phyloP scores from a whole-genome alignment of 35 echinoderm and acorn worm species.

The Chiridota heheva region DNA sequence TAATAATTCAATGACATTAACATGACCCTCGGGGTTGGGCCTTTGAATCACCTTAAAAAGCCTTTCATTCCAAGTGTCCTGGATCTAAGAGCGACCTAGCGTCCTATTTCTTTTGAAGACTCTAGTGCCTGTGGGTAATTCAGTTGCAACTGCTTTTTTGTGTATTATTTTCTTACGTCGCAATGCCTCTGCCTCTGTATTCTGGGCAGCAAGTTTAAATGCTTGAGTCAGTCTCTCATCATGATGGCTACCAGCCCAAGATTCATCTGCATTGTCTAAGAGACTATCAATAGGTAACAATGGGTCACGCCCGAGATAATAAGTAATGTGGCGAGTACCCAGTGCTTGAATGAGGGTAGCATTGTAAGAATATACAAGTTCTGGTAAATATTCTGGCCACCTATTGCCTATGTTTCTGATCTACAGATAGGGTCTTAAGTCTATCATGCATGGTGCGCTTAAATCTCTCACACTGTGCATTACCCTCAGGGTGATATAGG shows the following conservation, averaged over 20 bases:
- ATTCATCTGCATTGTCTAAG: conserved; percentile 8
- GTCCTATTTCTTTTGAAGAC: conserved; percentile 43
- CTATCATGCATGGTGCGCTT: conserved; percentile 31
- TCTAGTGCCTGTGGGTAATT: conserved; percentile 50
- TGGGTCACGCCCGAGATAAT: conserved; percentile 73
- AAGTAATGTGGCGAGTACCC: conserved; percentile 76
- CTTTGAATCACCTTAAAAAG: conserved; percentile 32
- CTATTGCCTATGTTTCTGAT: conserved; percentile 63
- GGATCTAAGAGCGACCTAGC: conserved; percentile 46
- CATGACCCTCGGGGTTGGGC: conserved; percentile 40
- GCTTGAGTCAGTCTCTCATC: conserved; percentile 41
- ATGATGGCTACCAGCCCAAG: conserved; percentile 63
- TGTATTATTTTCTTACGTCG: conserved; percentile 32
- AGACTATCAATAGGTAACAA: conserved; percentile 59
- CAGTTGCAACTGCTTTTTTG: conserved; percentile 23
- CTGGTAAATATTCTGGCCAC: conserved; percentile 65
- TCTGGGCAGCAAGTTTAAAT: conserved; percentile 35
- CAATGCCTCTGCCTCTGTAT: conserved; percentile 55
- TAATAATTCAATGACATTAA: conserved; percentile 42
- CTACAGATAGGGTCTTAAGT: conserved; percentile 16
- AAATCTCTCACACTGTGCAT: too few species aligned
- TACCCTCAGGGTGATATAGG: too few species aligned
- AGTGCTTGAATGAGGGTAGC: conserved; percentile 58
- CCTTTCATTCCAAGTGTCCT: conserved; percentile 40
- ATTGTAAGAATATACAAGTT: conserved; percentile 73